Base-by-base conservation (phyloP, 2,797 vertebrate species). In the Toxotes lorentzi region DNA sequence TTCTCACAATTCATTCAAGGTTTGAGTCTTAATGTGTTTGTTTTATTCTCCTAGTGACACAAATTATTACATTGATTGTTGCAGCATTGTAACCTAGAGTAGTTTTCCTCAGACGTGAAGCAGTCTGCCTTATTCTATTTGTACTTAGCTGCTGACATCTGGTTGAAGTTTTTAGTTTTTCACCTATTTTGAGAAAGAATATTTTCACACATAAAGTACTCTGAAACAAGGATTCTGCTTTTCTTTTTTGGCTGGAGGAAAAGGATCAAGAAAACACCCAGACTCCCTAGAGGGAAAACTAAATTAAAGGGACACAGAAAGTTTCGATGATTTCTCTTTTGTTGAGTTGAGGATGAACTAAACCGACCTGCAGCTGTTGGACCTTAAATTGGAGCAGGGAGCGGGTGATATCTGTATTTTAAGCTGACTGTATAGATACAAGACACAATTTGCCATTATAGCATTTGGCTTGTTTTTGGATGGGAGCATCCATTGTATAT, bases 381-480 rank as follows among this genome's bases (percentile, higher is more conserved):
- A 24, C 50, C 72, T 73, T 27, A 50, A 67, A 65, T 69, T 68
- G 76, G 23, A 78, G 53, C 68, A 76, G 71, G 7, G 30, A 66
- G 54, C 6, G 16, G 35, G 60, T 78, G 72, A 69, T 45, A 48
- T 78, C 41, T 62, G 43, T 58, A 40, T 50, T 72, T 75, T 23
- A 50, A 38, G 3, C 40, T 45, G 57, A 64, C 38, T 54, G 32
- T 4, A 1, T 17, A 11, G 13, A n/a, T 24, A 47, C n/a, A n/a
- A n/a, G 50, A 40, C 40, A 53, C 35, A 27, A n/a, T 78, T 60
- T 47, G n/a, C 27, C 30, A 54, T 12, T 11, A 7, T 14, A 65
- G 51, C 53, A 69, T 69, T 41, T 57, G 19, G 54, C 27, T 32
- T 45, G 27, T n/a, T 58, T 32, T 69, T 45, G 3, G 51, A 14